Evolutionary conservation across 1,140 invertebrate species (phyloP).

Genomic region (Drosophila nebulosa): DNA sequence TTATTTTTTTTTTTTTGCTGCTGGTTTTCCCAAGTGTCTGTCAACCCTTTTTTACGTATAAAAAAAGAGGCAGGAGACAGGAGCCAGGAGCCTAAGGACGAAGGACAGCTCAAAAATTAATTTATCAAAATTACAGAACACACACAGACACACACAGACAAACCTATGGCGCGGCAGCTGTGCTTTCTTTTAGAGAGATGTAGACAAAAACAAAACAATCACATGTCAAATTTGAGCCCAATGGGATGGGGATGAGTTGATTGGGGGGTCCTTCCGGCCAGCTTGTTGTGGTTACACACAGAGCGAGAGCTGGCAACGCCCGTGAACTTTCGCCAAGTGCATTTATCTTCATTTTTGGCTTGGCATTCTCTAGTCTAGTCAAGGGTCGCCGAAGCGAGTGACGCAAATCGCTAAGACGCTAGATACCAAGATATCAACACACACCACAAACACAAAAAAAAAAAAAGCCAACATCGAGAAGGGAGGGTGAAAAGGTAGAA

Average conservation of each 20-base stretch:
- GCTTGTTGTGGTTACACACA: constrained; percentile 59
- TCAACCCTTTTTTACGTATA: constrained; percentile 60
- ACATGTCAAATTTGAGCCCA: constrained; percentile 74
- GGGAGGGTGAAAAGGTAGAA: background rate
- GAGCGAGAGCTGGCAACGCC: constrained; percentile 14
- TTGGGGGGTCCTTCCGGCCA: constrained; percentile 44
- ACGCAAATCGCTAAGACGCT: constrained; percentile 41
- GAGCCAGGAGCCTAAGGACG: background rate
- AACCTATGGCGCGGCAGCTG: constrained; percentile 41
- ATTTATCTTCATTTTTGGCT: constrained; percentile 73
- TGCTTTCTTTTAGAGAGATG: constrained; percentile 19
- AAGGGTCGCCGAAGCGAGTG: constrained; percentile 47
- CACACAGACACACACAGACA: constrained; percentile 9
- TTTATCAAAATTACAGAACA: constrained; percentile 72
- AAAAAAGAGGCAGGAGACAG: constrained; percentile 2
- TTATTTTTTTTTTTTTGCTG: constrained; percentile 25
- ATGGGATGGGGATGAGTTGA: constrained; percentile 13
- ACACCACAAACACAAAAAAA: constrained; percentile 29
- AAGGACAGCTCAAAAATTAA: constrained; percentile 66
- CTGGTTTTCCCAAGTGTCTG: constrained; percentile 64
- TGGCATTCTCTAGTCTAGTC: constrained; percentile 31
- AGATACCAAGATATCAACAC: constrained; percentile 57
- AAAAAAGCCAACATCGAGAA: background rate
- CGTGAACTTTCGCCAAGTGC: constrained; percentile 68
- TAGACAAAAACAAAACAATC: constrained; percentile 63